phyloP scores from a whole-genome alignment of 1,140 invertebrate species.

The Drosophila miranda region DNA sequence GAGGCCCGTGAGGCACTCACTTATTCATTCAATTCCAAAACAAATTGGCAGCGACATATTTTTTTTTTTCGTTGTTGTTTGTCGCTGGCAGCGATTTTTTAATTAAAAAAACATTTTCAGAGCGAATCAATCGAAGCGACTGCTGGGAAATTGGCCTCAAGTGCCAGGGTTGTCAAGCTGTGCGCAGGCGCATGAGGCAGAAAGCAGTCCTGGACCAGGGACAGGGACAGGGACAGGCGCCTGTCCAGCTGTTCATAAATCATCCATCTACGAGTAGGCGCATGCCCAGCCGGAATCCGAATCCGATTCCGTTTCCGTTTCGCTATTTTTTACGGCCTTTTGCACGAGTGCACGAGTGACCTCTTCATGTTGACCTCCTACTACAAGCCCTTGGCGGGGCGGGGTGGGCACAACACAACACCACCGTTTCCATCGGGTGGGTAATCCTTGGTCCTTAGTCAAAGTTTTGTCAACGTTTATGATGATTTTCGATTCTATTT shows the following conservation, averaged over 20 bases:
- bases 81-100: conserved; percentile 45
- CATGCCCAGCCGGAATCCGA: conserved; percentile 2
- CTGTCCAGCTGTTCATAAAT: conserved; percentile 65
- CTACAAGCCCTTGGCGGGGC: conserved; percentile 17
- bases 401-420: no score
- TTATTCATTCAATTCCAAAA: conserved; percentile 47
- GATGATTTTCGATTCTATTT: conserved; percentile 31
- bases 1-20: not conserved
- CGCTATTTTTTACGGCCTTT: conserved; percentile 60
- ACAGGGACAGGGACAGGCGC: not conserved
- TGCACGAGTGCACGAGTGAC: conserved; percentile 63
- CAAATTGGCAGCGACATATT: conserved; percentile 58
- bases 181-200: conserved; percentile 52
- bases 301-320: conserved; percentile 29
- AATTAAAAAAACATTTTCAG: conserved; percentile 64
- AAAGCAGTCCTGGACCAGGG: conserved; percentile 4
- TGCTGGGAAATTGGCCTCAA: conserved; percentile 73
- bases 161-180: conserved; percentile 59
- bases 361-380: conserved; percentile 65
- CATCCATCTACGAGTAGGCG: conserved; percentile 33
- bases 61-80: conserved; percentile 18
- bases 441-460: conserved; percentile 33
- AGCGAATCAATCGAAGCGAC: conserved; percentile 36
- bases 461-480: conserved; percentile 58
- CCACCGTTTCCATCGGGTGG: conserved; percentile 28